These are phyloP conservation scores for Dysmachus trigonus DNA, from an alignment of 2,888 invertebrate genomes.

Conservation along the genomic window DNA sequence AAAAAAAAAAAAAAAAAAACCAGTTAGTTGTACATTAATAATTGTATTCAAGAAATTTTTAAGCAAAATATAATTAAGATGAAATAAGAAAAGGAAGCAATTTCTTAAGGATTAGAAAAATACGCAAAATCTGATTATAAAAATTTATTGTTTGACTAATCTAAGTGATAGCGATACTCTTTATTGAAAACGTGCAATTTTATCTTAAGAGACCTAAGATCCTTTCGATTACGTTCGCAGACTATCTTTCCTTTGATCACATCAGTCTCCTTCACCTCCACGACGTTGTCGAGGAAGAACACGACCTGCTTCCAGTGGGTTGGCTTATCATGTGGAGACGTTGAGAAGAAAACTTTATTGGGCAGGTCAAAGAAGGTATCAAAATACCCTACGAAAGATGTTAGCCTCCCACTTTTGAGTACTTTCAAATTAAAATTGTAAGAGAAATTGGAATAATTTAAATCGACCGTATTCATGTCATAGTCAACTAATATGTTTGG, in stretches of 20 bases:
- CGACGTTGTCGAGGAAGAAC: conserved; percentile 81
- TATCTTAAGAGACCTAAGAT: conserved; percentile 78
- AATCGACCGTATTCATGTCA: conserved; percentile 78
- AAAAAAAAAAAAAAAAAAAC: neutral
- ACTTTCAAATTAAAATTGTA: conserved; percentile 75
- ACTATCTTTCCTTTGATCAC: conserved; percentile 73
- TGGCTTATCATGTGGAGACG: conserved; percentile 71
- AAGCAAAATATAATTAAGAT: neutral
- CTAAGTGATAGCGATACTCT: conserved; percentile 71
- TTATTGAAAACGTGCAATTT: conserved; percentile 73
- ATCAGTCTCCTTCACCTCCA: conserved; percentile 75
- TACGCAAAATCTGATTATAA: neutral
- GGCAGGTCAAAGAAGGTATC: conserved; percentile 83
- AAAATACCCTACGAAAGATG: conserved; percentile 90
- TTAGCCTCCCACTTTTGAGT: conserved; percentile 73
- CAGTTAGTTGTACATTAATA: neutral
- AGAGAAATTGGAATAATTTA: conserved; percentile 76
- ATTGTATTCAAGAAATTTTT: neutral
- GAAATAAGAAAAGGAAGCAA: neutral
- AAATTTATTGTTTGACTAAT: conserved; percentile 62
- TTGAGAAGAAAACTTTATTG: conserved; percentile 71
- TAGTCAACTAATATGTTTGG: conserved; percentile 74
- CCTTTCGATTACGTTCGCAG: conserved; percentile 77
- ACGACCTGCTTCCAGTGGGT: conserved; percentile 87
- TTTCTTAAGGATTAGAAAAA: neutral